Evolutionary conservation across 2,888 invertebrate species (phyloP).

Genomic region (Trypoxylon attenuatum): DNA sequence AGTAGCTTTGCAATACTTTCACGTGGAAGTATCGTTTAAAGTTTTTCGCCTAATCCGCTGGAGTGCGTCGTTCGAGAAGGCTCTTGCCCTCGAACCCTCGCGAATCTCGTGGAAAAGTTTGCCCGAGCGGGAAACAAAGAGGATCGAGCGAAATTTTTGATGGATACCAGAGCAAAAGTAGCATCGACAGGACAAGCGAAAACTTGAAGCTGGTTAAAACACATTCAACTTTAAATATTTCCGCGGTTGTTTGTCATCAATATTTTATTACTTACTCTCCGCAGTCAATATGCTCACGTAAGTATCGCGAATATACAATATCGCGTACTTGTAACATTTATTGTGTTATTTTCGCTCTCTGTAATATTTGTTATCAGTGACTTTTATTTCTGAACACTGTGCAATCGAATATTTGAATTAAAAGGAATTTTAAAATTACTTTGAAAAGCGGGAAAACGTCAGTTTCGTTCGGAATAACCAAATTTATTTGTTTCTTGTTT

Average conservation of each 20-base stretch:
- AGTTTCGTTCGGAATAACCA: too few species aligned
- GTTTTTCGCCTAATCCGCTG: conserved; percentile 58
- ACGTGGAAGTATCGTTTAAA: conserved; percentile 56
- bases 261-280: neutral
- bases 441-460: too few species aligned
- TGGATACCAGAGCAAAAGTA: neutral
- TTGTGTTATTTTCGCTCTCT: too few species aligned
- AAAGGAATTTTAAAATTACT: too few species aligned
- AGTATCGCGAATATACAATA: too few species aligned
- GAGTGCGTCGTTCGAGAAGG: conserved; percentile 50
- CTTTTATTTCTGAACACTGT: too few species aligned
- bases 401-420: too few species aligned
- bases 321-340: too few species aligned
- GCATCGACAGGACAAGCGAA: neutral
- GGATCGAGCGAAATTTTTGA: conserved; percentile 19
- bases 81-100: conserved; percentile 19
- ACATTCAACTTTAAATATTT: neutral
- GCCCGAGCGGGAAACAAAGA: conserved; percentile 13
- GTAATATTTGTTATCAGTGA: too few species aligned
- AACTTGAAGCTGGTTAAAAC: neutral
- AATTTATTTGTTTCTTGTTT: too few species aligned
- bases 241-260: neutral
- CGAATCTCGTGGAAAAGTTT: conserved; percentile 30
- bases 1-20: conserved; percentile 54
- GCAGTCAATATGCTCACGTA: too few species aligned